phyloP scores from a whole-genome alignment of 2,113 vertebrate species.

The Pipra filicauda region DNA sequence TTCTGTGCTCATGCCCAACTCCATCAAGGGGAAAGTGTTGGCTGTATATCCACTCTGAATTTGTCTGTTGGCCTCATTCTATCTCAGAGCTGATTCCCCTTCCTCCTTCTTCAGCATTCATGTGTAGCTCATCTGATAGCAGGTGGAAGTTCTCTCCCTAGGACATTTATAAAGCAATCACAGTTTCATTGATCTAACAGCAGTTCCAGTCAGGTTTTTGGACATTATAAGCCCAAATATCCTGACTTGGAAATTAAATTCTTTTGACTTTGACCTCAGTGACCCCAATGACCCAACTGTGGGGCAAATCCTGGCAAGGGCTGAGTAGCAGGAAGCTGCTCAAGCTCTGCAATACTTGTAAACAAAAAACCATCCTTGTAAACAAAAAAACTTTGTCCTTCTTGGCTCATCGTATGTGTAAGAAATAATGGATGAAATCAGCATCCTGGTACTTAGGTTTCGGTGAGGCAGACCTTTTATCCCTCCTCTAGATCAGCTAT shows the following conservation, averaged over 20 bases:
- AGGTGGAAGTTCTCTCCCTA: neutral
- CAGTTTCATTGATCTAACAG: neutral
- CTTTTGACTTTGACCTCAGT: neutral
- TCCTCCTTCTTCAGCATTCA: neutral
- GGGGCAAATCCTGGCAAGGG: neutral
- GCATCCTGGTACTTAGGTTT: neutral
- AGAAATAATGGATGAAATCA: neutral
- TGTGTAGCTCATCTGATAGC: neutral
- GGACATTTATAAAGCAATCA: neutral
- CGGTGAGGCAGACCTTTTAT: neutral
- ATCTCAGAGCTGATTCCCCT: neutral
- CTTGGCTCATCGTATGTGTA: neutral
- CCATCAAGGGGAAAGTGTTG: rapidly evolving
- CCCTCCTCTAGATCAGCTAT: rapidly evolving
- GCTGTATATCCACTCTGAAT: neutral
- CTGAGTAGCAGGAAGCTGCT: neutral
- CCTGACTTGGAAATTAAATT: neutral
- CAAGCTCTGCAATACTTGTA: neutral
- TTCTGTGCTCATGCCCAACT: neutral
- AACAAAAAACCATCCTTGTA: neutral
- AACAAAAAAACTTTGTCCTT: neutral
- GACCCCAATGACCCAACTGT: neutral
- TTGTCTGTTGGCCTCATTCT: neutral
- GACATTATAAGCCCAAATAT: neutral
- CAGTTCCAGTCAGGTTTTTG: neutral